Conservation (phyloP, 2,797 vertebrate genomes). For the Tadarida brasiliensis region DNA sequence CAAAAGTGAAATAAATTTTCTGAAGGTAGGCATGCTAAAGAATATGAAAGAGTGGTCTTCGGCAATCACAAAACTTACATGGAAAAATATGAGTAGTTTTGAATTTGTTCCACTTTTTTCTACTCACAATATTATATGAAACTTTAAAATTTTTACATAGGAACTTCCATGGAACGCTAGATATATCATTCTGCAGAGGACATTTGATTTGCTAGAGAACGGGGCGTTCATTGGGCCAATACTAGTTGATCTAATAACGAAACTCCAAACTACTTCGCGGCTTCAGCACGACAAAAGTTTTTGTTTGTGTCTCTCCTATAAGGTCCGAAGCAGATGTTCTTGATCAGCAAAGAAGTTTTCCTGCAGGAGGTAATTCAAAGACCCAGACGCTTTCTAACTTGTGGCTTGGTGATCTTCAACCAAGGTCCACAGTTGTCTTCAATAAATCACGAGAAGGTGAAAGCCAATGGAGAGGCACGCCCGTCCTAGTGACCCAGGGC, state of each 20-base stretch:
- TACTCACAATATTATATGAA: neutral
- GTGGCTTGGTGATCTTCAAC: neutral
- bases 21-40: neutral
- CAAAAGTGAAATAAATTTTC: neutral
- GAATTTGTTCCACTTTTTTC: neutral
- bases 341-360: neutral
- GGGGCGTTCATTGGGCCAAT: neutral
- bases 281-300: neutral
- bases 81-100: neutral
- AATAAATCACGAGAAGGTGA: neutral
- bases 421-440: neutral
- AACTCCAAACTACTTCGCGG: neutral
- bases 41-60: neutral
- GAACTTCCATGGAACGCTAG: neutral
- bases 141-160: neutral
- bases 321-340: neutral
- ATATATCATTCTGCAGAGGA: neutral
- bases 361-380: neutral
- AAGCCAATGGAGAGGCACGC: neutral
- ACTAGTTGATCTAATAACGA: neutral
- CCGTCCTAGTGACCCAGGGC: accelerated
- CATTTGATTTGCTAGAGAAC: neutral
- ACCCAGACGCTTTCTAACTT: neutral
- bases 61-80: neutral
- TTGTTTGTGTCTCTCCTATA: neutral